phyloP scores from a whole-genome alignment of 2,113 vertebrate species.

The human region DNA sequence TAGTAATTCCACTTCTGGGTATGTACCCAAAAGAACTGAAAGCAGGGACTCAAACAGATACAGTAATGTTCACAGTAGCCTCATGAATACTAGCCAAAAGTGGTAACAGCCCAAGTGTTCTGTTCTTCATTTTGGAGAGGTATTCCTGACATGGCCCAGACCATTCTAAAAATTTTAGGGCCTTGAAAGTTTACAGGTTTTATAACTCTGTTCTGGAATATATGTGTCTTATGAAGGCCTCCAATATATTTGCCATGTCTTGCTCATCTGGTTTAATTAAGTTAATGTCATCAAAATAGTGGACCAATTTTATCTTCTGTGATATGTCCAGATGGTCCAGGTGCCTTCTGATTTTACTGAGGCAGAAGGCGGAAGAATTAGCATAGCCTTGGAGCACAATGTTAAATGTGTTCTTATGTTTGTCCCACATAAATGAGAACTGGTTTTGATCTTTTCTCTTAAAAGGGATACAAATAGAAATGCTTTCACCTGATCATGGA shows the following conservation, averaged over 20 bases:
- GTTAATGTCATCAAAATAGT: conserved; percentile 25
- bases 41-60: too few species aligned
- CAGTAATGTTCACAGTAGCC: too few species aligned
- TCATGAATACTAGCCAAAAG: too few species aligned
- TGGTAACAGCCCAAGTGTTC: neutral
- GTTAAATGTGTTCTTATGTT: neutral
- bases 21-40: too few species aligned
- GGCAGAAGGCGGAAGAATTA: neutral
- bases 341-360: neutral
- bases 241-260: neutral
- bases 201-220: neutral
- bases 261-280: conserved; percentile 34
- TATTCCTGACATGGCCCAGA: neutral
- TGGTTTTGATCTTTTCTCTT: neutral
- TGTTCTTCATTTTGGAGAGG: neutral
- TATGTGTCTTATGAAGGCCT: neutral
- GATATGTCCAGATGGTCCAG: conserved; percentile 16
- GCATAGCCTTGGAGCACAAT: neutral
- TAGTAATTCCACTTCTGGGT: too few species aligned
- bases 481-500: neutral
- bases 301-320: neutral
- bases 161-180: neutral
- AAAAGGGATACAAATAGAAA: neutral
- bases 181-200: neutral
- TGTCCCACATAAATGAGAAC: neutral